Conservation (phyloP, 35 echinoderm and acorn worm genomes). For the Heliocidaris tuberculata region DNA sequence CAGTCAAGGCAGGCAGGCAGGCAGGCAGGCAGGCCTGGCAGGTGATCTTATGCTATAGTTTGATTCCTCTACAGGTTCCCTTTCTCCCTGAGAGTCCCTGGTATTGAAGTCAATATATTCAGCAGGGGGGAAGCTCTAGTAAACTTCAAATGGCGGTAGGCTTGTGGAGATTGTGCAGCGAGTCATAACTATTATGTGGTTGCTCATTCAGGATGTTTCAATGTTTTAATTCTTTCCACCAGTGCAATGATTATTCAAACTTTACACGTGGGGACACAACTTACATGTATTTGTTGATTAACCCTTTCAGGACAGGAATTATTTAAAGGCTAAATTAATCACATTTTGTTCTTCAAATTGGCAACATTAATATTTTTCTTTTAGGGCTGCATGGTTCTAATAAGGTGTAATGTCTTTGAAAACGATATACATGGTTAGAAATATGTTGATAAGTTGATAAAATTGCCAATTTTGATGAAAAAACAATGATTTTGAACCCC, state of each 20-base stretch:
- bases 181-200: background rate
- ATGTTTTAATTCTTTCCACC: background rate
- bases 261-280: background rate
- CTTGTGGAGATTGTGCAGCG: background rate
- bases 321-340: no score
- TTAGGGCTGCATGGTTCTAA: no score
- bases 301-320: no score
- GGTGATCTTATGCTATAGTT: conserved; percentile 28
- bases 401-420: no score
- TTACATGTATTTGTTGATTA: background rate
- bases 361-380: no score
- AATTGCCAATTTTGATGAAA: no score
- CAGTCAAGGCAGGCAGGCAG: background rate
- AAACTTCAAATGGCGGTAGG: background rate
- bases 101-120: conserved; percentile 36
- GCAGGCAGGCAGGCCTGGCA: background rate
- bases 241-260: background rate
- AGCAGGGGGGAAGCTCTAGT: background rate
- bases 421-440: no score
- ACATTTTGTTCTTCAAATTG: no score
- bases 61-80: background rate
- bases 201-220: background rate
- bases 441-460: no score
- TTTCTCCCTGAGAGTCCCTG: background rate
- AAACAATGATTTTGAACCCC: no score